Percentiles rank a stretch among this genome's conserved stretches.
These are phyloP conservation scores for Drosophila nasuta DNA, from an alignment of 1,140 invertebrate species.

Conservation along the genomic window DNA sequence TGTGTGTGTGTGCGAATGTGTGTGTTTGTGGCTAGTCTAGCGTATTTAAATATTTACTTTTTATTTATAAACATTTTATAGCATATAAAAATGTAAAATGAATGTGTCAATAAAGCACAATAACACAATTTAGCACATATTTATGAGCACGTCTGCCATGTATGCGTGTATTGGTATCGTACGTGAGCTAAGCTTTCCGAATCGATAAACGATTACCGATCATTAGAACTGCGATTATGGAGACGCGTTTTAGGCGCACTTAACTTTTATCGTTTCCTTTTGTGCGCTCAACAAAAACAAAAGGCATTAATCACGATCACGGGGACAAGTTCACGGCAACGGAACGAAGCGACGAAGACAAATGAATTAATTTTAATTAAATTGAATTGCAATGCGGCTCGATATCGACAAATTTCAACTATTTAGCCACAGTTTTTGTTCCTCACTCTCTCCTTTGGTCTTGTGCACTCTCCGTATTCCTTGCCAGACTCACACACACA, in stretches of 20 bases:
- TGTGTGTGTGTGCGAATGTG: slow-evolving; percentile 7
- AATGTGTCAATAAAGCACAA: slow-evolving; percentile 61
- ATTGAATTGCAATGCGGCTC: slow-evolving; percentile 66
- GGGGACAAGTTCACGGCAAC: slow-evolving; percentile 47
- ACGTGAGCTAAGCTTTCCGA: background rate
- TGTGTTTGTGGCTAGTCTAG: background rate
- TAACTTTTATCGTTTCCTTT: slow-evolving; percentile 6
- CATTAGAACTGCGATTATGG: slow-evolving; percentile 9
- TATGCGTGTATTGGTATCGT: background rate
- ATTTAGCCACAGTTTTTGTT: slow-evolving; percentile 31
- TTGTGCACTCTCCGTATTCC: slow-evolving; percentile 9
- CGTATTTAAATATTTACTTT: slow-evolving; percentile 72
- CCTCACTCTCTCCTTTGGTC: slow-evolving; percentile 9
- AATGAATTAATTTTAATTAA: slow-evolving; percentile 52
- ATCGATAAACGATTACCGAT: slow-evolving; percentile 20
- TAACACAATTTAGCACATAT: slow-evolving; percentile 52
- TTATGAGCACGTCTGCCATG: slow-evolving; percentile 10
- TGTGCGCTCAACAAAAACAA: slow-evolving; percentile 19
- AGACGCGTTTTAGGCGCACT: slow-evolving; percentile 35
- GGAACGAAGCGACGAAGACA: slow-evolving; percentile 28
- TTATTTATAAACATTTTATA: slow-evolving; percentile 78
- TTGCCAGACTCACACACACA: slow-evolving; percentile 3
- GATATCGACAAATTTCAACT: slow-evolving; percentile 42
- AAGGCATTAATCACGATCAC: slow-evolving; percentile 37
- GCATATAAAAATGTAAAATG: slow-evolving; percentile 69